phyloP scores from a whole-genome alignment of 1,140 invertebrate genomes.

The Drosophila sturtevanti region DNA sequence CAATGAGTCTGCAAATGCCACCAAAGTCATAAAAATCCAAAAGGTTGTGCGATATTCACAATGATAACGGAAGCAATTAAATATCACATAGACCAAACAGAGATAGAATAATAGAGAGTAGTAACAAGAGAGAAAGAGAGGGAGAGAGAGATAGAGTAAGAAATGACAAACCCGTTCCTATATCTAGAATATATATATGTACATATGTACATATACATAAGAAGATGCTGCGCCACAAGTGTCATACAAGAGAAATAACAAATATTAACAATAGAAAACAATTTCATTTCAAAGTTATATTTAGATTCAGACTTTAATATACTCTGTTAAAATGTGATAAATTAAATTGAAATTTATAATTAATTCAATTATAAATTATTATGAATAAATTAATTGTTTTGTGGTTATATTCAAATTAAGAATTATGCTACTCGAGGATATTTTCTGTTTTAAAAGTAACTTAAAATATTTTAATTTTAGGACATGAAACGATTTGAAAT shows the following conservation, averaged over 20 bases:
- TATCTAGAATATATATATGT: neutral
- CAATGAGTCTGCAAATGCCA: conserved; percentile 60
- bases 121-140: no score
- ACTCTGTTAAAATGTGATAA: no score
- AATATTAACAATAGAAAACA: neutral
- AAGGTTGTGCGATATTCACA: conserved; percentile 45
- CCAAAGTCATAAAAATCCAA: conserved; percentile 40
- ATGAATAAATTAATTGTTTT: no score
- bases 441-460: no score
- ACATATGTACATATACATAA: no score
- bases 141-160: neutral
- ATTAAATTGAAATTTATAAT: no score
- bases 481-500: no score
- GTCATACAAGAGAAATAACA: neutral
- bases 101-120: neutral
- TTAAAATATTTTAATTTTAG: no score
- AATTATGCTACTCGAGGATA: no score
- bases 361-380: no score
- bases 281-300: neutral
- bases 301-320: no score
- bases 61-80: conserved; percentile 31
- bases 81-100: neutral
- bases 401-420: no score
- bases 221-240: neutral
- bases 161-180: neutral